Evolutionary conservation across 2,113 vertebrate species (phyloP), one percentile per base, ranked within the genome.

Genomic region (Chunga burmeisteri): DNA sequence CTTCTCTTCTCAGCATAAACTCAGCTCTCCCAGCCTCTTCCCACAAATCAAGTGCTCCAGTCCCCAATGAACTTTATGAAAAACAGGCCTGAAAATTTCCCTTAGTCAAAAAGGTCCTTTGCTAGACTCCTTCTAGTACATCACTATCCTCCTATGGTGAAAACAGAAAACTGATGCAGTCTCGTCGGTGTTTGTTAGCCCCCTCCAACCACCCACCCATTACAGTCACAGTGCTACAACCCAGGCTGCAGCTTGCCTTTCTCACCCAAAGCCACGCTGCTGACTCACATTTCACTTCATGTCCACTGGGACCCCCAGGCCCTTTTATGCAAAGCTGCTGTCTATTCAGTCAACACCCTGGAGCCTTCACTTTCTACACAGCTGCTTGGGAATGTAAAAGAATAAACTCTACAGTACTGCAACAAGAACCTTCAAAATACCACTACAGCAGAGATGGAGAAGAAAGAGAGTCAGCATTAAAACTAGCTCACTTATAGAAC

Each of bases 211-310:
- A n/a, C 25, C 15, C 16, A 71, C 8, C 22, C n/a, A 7, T 6
- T 18, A 52, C 2, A 71, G 36, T 8, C 38, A 17, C 62, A 59
- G 38, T 3, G 7, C 52, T 66, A 72, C 36, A 83, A 44, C 2
- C 4, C 40, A 83, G 30, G 6, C 30, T 27, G 18, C 6, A 20
- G 78, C 21, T 59, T 0, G 0, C 23, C 40, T 86, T 38, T 50
- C 55, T 27, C 42, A 74, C 18, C 11, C 13, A 53, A 61, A 70
- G 25, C 6, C 67, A 72, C 8, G 2, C 16, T 49, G 44, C 38
- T 30, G 8, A 83, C 12, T 55, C 44, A 8, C 16, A 8, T 17
- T 30, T 53, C 36, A 56, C 23, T 40, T 25, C 2, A 6, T 3
- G 20, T 4, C 16, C 11, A 30, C 0, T 14, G 6, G 42, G 30